phyloP scores from a whole-genome alignment of 2,888 invertebrate genomes.

The Taphrorychus bicolor region DNA sequence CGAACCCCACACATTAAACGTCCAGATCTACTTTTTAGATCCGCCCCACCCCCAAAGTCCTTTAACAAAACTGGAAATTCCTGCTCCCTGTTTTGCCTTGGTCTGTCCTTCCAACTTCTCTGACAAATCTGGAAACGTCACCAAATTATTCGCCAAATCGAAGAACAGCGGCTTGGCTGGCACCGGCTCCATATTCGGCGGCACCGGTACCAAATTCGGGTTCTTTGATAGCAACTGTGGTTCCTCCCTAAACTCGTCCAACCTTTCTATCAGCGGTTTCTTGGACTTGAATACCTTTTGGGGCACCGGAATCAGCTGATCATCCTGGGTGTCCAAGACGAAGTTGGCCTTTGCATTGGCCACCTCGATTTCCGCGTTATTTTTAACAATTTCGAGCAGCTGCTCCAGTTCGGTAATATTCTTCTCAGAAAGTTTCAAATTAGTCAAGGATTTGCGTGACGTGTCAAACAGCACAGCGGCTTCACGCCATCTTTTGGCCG shows the following conservation, averaged over 20 bases:
- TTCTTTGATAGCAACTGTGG: constrained; percentile 79
- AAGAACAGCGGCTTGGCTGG: constrained; percentile 98
- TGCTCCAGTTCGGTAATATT: constrained; percentile 52
- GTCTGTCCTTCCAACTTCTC: constrained; percentile 76
- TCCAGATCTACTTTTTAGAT: constrained; percentile 56
- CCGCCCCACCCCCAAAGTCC: constrained; percentile 96
- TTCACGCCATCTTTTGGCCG: constrained; percentile 86
- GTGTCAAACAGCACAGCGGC: constrained; percentile 85
- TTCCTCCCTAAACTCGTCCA: constrained; percentile 91
- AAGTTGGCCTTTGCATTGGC: constrained; percentile 87
- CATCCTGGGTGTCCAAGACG: constrained; percentile 76
- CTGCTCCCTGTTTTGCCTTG: constrained; percentile 72
- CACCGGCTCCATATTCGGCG: constrained; percentile 88
- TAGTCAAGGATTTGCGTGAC: constrained; percentile 63
- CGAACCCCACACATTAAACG: no score
- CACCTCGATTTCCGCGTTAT: constrained; percentile 65
- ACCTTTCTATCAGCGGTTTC: constrained; percentile 82
- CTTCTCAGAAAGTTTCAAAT: constrained; percentile 45
- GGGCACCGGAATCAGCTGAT: constrained; percentile 64
- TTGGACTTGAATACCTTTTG: constrained; percentile 65
- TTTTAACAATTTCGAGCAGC: constrained; percentile 53
- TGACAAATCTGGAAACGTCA: constrained; percentile 80
- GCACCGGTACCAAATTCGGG: constrained; percentile 85
- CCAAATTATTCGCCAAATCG: constrained; percentile 93
- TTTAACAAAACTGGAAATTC: constrained; percentile 92